These are phyloP conservation scores for Eidolon helvum DNA, from an alignment of 2,113 vertebrate genomes.

Conservation along the genomic window DNA sequence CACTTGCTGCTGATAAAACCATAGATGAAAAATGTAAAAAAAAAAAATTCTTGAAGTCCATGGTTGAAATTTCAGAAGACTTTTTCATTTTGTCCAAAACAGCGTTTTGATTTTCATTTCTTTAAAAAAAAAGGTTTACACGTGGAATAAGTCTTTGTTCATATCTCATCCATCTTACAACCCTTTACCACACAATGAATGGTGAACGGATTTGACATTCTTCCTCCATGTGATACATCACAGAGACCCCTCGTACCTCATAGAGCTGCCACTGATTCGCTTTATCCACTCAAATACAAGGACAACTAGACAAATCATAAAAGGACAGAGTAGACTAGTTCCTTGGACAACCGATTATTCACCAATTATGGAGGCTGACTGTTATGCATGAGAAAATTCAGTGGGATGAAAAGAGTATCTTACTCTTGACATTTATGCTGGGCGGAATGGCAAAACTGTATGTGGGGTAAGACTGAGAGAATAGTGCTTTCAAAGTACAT, in stretches of 20 bases:
- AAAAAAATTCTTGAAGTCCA: not conserved
- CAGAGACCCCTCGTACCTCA: rapidly evolving
- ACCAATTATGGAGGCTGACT: not conserved
- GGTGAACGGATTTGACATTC: not conserved
- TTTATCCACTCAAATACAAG: not conserved
- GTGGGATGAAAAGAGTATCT: not conserved
- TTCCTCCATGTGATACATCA: not conserved
- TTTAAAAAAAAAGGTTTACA: not conserved
- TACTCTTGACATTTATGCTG: slow-evolving; percentile 29
- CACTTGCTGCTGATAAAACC: not conserved
- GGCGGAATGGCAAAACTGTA: not conserved
- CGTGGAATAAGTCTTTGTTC: not conserved
- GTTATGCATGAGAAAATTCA: slow-evolving; percentile 1
- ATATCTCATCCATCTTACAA: not conserved
- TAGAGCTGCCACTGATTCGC: not conserved
- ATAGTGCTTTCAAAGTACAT: slow-evolving; percentile 37
- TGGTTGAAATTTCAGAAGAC: not conserved
- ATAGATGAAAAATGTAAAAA: not conserved
- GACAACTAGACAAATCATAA: not conserved
- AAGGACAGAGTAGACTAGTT: not conserved
- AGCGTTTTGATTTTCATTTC: not conserved
- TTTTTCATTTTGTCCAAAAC: not conserved
- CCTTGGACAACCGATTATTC: not conserved
- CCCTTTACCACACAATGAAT: not conserved
- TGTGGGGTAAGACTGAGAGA: not conserved